phyloP scores from a whole-genome alignment of 2,797 vertebrate genomes.

The Champsocephalus gunnari region DNA sequence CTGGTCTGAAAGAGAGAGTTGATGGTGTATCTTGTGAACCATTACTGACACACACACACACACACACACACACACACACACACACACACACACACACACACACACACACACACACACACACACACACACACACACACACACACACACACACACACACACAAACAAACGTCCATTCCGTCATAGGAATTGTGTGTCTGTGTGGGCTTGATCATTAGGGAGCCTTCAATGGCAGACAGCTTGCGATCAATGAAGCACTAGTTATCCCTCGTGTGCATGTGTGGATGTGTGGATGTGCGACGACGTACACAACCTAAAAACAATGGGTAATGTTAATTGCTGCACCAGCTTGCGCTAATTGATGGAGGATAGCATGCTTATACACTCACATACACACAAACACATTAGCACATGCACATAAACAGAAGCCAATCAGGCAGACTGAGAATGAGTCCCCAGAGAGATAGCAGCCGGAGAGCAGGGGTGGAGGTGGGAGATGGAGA shows the following conservation, averaged over 20 bases:
- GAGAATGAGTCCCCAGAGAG: conserved; percentile 71
- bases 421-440: conserved; percentile 75
- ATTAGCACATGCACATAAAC: conserved; percentile 71
- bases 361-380: conserved; percentile 66
- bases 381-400: conserved; percentile 57
- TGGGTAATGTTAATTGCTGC: conserved; percentile 69
- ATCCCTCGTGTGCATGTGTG: conserved; percentile 46
- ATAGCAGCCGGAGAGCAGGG: conserved; percentile 65
- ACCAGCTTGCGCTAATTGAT: conserved; percentile 79
- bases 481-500: conserved; percentile 58
- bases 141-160: conserved; percentile 24
- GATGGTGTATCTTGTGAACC: conserved; percentile 56
- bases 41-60: conserved; percentile 35
- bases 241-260: conserved; percentile 73
- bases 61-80: conserved; percentile 33
- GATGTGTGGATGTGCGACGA: conserved; percentile 27
- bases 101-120: conserved; percentile 27
- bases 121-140: conserved; percentile 34
- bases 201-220: conserved; percentile 67
- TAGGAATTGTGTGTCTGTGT: conserved; percentile 44
- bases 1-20: conserved; percentile 66
- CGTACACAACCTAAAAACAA: conserved; percentile 50
- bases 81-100: conserved; percentile 31
- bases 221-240: conserved; percentile 74
- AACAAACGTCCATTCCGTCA: conserved; percentile 36